These are phyloP conservation scores for Apotomis betuletana DNA, from an alignment of 2,888 invertebrate genomes.

Conservation along the genomic window DNA sequence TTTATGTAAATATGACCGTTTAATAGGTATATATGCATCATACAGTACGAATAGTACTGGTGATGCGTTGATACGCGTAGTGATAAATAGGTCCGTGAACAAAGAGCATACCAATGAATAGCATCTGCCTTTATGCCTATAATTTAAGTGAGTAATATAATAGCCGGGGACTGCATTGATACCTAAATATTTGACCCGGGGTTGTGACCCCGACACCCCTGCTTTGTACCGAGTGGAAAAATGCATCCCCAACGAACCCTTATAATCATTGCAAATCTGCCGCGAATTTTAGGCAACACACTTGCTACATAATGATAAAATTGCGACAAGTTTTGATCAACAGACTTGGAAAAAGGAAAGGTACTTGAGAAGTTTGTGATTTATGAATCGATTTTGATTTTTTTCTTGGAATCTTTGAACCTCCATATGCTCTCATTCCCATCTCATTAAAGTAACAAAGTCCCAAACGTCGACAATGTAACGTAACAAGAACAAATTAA, in stretches of 20 bases:
- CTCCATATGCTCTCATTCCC: no score
- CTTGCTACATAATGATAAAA: not conserved
- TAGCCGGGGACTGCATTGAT: constrained; percentile 48
- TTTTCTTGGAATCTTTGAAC: no score
- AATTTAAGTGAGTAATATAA: constrained; percentile 44
- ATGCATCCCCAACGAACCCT: constrained; percentile 65
- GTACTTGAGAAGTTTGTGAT: no score
- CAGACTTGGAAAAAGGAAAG: no score
- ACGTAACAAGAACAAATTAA: no score
- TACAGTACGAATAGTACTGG: not conserved
- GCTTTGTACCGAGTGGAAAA: constrained; percentile 55
- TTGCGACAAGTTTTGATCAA: no score
- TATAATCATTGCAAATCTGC: constrained; percentile 70
- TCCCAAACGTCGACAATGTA: no score
- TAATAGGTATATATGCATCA: no score
- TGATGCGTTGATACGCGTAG: not conserved
- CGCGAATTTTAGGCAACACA: constrained; percentile 59
- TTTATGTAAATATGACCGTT: not conserved
- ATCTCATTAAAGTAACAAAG: no score
- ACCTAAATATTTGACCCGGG: constrained; percentile 67
- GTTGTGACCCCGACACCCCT: constrained; percentile 64
- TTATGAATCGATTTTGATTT: no score
- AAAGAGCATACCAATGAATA: constrained; percentile 13
- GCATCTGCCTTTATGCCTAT: constrained; percentile 40
- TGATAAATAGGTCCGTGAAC: not conserved